Percentiles rank a stretch among this genome's conserved stretches.
These are phyloP conservation scores for Calonectris borealis DNA, from an alignment of 2,113 vertebrate species.

Conservation along the genomic window DNA sequence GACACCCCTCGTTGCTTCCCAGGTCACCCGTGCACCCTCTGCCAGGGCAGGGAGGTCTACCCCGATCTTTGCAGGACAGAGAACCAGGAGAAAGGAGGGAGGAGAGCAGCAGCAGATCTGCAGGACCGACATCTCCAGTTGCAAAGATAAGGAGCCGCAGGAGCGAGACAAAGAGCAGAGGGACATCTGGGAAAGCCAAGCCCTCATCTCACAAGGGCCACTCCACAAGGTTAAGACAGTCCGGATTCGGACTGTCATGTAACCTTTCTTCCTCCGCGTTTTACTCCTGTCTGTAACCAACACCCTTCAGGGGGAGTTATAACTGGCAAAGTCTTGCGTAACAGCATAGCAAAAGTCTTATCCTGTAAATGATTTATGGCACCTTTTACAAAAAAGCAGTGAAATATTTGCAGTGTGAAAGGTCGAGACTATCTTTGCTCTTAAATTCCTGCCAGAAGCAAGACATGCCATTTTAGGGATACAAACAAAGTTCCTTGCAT, in stretches of 20 bases:
- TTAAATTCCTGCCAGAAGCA: not conserved
- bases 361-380: not conserved
- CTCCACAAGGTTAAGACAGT: not conserved
- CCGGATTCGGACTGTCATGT: accelerated
- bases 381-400: not conserved
- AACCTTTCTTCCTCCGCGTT: not conserved
- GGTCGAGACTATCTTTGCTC: not conserved
- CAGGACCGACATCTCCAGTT: not conserved
- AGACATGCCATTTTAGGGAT: accelerated
- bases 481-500: not conserved
- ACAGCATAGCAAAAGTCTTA: not conserved
- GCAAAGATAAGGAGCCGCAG: not conserved
- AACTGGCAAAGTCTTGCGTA: not conserved
- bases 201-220: not conserved
- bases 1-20: not conserved
- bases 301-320: not conserved
- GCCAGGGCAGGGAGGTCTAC: not conserved
- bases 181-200: not conserved
- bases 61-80: no score
- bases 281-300: not conserved
- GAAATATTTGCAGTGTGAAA: not conserved
- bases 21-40: not conserved
- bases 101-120: not conserved
- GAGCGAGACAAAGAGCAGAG: not conserved
- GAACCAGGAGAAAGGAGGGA: not conserved